These are phyloP conservation scores for Oryzaephilus surinamensis DNA, from an alignment of 1,140 invertebrate species.

Conservation along the genomic window DNA sequence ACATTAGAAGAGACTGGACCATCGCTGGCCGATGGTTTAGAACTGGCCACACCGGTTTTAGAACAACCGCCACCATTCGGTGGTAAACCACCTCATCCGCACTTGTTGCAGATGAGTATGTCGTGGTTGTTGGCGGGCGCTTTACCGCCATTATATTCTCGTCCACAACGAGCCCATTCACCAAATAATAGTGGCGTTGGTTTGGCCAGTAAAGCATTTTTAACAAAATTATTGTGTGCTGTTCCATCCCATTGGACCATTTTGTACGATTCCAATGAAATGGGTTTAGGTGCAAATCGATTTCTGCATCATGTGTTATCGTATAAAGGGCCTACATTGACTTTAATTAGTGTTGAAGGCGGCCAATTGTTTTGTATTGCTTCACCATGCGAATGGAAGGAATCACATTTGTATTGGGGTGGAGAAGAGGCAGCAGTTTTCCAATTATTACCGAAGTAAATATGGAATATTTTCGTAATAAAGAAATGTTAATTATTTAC, in stretches of 20 bases:
- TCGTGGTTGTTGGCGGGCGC: constrained; percentile 71
- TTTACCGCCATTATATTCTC: constrained; percentile 57
- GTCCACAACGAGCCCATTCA: constrained; percentile 40
- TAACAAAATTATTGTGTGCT: constrained; percentile 51
- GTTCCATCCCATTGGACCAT: constrained; percentile 71
- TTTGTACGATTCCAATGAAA: constrained; percentile 71
- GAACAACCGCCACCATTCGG: constrained; percentile 45
- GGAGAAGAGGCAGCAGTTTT: constrained; percentile 63
- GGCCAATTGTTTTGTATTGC: constrained; percentile 67
- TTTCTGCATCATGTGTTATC: constrained; percentile 79
- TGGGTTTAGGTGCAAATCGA: constrained; percentile 76
- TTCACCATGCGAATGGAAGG: constrained; percentile 72
- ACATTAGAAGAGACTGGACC: constrained; percentile 40
- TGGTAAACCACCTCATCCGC: constrained; percentile 30
- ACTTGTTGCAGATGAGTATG: constrained; percentile 55
- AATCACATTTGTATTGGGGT: constrained; percentile 76
- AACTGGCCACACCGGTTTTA: constrained; percentile 63
- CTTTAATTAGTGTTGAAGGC: constrained; percentile 57
- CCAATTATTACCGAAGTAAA: constrained; percentile 68
- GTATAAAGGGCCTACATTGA: constrained; percentile 73
- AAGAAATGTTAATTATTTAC: neutral
- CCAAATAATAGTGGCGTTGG: constrained; percentile 31
- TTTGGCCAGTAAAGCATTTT: constrained; percentile 45
- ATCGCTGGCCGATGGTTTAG: constrained; percentile 41
- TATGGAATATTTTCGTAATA: constrained; percentile 6